A percentile compares a stretch with the other conserved stretches of the same genome.
phyloP scores from a whole-genome alignment of 2,113 vertebrate species.

The Saguinus imperator region DNA sequence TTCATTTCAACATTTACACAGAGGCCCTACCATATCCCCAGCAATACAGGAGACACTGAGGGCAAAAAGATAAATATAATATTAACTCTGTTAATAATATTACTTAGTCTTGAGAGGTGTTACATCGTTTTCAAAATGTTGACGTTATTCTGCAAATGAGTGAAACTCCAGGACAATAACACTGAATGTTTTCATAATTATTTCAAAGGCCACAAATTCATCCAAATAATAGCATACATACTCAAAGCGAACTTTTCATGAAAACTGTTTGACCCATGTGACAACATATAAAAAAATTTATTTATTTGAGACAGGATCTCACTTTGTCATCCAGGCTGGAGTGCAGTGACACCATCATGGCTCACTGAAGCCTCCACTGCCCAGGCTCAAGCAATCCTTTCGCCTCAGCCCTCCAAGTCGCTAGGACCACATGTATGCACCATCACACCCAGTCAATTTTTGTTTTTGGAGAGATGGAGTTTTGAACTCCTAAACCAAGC shows the following conservation, averaged over 20 bases:
- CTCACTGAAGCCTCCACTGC: too few relatives aligned
- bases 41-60: background rate
- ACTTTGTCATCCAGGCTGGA: too few relatives aligned
- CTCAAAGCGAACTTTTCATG: background rate
- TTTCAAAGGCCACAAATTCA: background rate
- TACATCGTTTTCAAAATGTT: background rate
- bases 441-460: too few relatives aligned
- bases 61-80: conserved; percentile 1
- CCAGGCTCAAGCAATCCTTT: too few relatives aligned
- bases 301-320: too few relatives aligned
- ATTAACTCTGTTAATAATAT: background rate
- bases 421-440: too few relatives aligned
- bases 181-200: background rate
- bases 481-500: too few relatives aligned
- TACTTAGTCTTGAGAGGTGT: background rate
- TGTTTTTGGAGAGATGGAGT: too few relatives aligned
- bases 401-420: too few relatives aligned
- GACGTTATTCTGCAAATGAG: background rate
- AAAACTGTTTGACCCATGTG: background rate
- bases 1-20: background rate
- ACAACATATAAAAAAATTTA: background rate
- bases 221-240: background rate
- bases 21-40: background rate
- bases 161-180: background rate
- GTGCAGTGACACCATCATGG: too few relatives aligned